Conservation (phyloP, 1,140 invertebrate genomes). For the Piezodorus guildinii region DNA sequence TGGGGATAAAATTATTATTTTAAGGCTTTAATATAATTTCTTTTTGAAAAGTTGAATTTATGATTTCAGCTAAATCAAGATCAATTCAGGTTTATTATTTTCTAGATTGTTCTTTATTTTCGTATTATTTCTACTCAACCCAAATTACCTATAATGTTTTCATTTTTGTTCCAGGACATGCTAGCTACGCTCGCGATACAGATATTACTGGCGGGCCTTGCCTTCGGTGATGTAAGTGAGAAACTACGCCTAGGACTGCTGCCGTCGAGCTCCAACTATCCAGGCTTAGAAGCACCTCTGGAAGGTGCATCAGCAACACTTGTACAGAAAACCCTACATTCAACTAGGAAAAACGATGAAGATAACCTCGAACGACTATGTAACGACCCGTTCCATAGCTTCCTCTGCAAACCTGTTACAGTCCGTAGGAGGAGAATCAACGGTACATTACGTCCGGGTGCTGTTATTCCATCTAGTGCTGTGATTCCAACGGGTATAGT, state of each 20-base stretch:
- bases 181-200: background rate
- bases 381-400: conserved; percentile 25
- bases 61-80: no score
- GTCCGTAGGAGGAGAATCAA: conserved; percentile 11
- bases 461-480: conserved; percentile 9
- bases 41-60: no score
- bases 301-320: background rate
- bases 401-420: conserved; percentile 22
- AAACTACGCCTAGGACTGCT: background rate
- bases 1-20: no score
- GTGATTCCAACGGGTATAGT: background rate
- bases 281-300: background rate
- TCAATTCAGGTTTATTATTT: no score
- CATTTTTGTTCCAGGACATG: background rate
- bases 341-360: conserved; percentile 1
- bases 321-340: background rate
- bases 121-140: no score
- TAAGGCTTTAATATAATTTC: no score
- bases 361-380: conserved; percentile 24
- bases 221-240: background rate
- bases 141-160: no score
- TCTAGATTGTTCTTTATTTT: no score
- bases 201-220: background rate
- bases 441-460: conserved; percentile 17
- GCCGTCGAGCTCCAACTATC: background rate